Evolutionary conservation across 2,888 invertebrate species (phyloP).

Genomic region (Diaprepes abbreviatus): DNA sequence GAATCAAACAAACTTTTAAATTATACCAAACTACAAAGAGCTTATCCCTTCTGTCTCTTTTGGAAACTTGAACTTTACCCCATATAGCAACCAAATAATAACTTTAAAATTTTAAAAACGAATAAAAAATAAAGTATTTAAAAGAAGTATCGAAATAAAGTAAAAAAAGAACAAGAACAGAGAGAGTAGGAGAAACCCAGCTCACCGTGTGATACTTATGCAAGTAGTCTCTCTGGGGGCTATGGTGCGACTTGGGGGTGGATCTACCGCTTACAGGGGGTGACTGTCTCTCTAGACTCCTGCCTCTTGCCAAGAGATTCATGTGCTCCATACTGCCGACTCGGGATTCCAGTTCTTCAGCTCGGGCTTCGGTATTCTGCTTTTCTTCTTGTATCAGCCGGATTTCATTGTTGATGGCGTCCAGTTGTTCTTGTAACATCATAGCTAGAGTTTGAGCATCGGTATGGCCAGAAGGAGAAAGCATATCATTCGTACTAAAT

Average conservation of each 20-base stretch:
- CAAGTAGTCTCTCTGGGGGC: constrained; percentile 85
- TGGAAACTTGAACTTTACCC: constrained; percentile 2
- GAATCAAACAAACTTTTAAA: too few species aligned
- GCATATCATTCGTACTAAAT: constrained; percentile 77
- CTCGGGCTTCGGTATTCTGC: constrained; percentile 95
- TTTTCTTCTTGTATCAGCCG: constrained; percentile 73
- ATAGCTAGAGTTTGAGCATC: constrained; percentile 98
- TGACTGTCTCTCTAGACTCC: constrained; percentile 79
- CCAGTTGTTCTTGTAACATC: constrained; percentile 99
- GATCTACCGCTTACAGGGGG: constrained; percentile 93
- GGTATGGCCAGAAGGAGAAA: constrained; percentile 77
- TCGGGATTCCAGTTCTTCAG: constrained; percentile 96
- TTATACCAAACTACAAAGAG: too few species aligned
- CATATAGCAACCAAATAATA: constrained; percentile 17
- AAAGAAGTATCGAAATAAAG: constrained; percentile 1
- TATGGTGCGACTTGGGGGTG: constrained; percentile 84
- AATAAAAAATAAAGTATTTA: too few species aligned
- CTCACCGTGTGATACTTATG: constrained; percentile 98
- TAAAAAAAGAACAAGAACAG: constrained; percentile 22
- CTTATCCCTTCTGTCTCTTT: too few species aligned
- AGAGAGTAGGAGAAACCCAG: constrained; percentile 49
- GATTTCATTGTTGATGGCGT: constrained; percentile 99
- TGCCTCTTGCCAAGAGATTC: constrained; percentile 83
- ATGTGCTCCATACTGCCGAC: constrained; percentile 96
- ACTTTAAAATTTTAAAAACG: not conserved